These are phyloP conservation scores for Pseudonaja textilis DNA, from an alignment of 2,113 vertebrate species.

Conservation along the genomic window DNA sequence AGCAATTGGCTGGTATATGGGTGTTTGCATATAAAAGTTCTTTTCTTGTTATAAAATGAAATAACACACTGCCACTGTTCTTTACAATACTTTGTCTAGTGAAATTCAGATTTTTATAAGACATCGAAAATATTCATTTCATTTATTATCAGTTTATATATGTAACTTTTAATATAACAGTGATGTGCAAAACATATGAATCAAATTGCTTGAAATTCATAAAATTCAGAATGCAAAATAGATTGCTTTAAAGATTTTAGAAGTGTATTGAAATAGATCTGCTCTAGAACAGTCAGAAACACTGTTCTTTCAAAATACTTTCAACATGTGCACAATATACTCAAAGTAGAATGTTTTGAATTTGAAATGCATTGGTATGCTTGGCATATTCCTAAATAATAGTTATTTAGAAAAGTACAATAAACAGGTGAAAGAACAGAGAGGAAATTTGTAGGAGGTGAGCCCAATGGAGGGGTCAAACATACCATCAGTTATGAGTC, in stretches of 20 bases:
- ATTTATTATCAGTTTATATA: not conserved
- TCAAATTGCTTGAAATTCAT: not conserved
- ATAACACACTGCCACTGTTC: not conserved
- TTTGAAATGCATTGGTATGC: not conserved
- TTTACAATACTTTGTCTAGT: not conserved
- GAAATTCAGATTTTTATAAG: slow-evolving; percentile 2
- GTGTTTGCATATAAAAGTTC: not conserved
- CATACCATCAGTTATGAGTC: not conserved
- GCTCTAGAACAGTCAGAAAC: not conserved
- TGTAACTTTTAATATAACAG: not conserved
- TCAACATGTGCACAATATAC: not conserved
- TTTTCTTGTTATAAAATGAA: slow-evolving; percentile 14
- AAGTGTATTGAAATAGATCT: not conserved
- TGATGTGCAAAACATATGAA: not conserved
- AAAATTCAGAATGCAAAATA: not conserved
- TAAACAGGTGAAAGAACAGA: not conserved
- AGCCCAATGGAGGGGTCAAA: not conserved
- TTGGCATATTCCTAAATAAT: not conserved
- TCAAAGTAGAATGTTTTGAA: not conserved
- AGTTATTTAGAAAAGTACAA: not conserved
- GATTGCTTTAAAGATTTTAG: not conserved
- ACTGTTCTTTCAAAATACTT: not conserved
- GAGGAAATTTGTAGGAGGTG: not conserved
- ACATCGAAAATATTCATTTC: not conserved
- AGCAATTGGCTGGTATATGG: not conserved